Evolutionary conservation across 1,140 invertebrate species (phyloP), one percentile per base, ranked within the genome.

Genomic region (Branchinecta lindahli): DNA sequence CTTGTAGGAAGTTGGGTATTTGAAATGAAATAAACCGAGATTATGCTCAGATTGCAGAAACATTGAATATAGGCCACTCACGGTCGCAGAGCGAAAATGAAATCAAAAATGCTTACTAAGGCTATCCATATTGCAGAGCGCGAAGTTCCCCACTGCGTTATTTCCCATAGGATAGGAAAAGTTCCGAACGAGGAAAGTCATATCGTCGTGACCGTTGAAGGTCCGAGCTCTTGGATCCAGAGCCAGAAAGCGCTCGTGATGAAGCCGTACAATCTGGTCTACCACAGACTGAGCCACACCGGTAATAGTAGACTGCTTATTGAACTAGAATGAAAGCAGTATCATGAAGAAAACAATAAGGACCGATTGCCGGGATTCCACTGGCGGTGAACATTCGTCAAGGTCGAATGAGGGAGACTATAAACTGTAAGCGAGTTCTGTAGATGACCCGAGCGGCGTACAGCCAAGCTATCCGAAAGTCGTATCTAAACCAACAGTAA

Each of bases 231-330:
- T 75, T 72, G 45, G 46, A 15, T 70, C 46, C 47, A 20, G 9
- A n/a, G n/a, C 85, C 80, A 90, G 86, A 74, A 85, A 92, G 69
- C 85, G 84, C 69, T 93, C 88, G 72, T 92, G 87, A 76, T 94
- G 92, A 69, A 90, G 85, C 67, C 89, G 80, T 7, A 90, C 89
- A 8, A 91, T 85, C 81, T 90, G 90, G 75, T 94, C 88, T 0
- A 94, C 85, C 0, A 92, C 90, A 4, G 89, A 88, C 80, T 94
- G 91, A 46, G 90, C 89, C 46, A 94, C 89, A 44, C 88, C 86
- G 45, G 84, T 88, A 68, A 94, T 80, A 7, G 90, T 90, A 0
- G 87, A 84, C 76, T 94, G 89, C 52, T 85, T 84, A 65, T 86
- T 78, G 79, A 94, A 94, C 83, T 92, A 78, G 33, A 33, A 33